phyloP scores from a whole-genome alignment of 2,888 invertebrate genomes.

The Sinhomidia bicolor region DNA sequence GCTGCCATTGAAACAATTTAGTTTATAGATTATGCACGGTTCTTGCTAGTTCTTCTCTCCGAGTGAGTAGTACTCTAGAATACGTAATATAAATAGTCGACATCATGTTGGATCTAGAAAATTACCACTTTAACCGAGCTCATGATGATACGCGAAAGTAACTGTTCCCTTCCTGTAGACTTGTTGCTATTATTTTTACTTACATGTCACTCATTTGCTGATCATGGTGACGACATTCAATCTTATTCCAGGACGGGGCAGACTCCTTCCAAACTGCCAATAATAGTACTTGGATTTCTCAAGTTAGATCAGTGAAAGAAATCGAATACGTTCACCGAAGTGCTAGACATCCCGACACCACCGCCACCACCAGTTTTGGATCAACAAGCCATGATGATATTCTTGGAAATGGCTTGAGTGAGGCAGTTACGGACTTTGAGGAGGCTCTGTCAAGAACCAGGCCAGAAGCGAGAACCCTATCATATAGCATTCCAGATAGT shows the following conservation, averaged over 20 bases:
- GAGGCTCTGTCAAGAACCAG: slow-evolving; percentile 85
- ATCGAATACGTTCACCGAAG: slow-evolving; percentile 43
- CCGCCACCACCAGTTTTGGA: slow-evolving; percentile 35
- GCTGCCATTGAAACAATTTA: slow-evolving; percentile 23
- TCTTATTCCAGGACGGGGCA: slow-evolving; percentile 46
- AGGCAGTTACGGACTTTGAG: slow-evolving; percentile 88
- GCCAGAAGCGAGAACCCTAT: slow-evolving; percentile 71
- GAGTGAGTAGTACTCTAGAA: slow-evolving; percentile 1
- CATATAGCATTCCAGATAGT: slow-evolving; percentile 77
- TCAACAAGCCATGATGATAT: slow-evolving; percentile 59
- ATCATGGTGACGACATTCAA: slow-evolving; percentile 40
- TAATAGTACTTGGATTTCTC: slow-evolving; percentile 66
- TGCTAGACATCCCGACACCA: slow-evolving; percentile 9
- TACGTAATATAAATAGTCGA: slow-evolving; percentile 22
- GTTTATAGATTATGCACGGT: slow-evolving; percentile 2
- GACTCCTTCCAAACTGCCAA: slow-evolving; percentile 54
- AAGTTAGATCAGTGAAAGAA: slow-evolving; percentile 71
- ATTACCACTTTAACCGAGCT: slow-evolving; percentile 1
- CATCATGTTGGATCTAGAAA: neutral
- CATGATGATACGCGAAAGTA: slow-evolving; percentile 1
- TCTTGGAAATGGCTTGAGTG: slow-evolving; percentile 80
- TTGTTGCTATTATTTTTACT: slow-evolving; percentile 28
- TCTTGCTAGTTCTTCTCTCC: neutral
- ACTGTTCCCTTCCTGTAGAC: neutral
- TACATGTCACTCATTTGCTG: slow-evolving; percentile 48